These are phyloP conservation scores for Xenopus tropicalis DNA, from an alignment of 2,113 vertebrate species.

Conservation along the genomic window DNA sequence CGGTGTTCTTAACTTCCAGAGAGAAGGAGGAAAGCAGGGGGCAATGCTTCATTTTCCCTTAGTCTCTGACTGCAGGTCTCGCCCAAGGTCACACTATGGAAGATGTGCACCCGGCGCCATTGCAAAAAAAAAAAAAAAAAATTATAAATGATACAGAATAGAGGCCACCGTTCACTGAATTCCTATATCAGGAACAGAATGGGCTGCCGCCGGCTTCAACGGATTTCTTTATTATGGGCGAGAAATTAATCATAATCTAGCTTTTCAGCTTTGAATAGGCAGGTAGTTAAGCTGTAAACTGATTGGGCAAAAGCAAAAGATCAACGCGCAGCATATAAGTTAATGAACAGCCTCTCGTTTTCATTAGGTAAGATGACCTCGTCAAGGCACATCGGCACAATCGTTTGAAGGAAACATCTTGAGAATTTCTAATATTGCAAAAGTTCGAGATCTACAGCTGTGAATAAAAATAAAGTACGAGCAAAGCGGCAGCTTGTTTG, in stretches of 20 bases:
- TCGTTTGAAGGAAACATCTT: constrained; percentile 16
- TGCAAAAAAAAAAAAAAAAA: constrained; percentile 48
- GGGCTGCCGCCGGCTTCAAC: constrained; percentile 62
- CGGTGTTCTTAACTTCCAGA: constrained; percentile 80
- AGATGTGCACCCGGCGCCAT: constrained; percentile 67
- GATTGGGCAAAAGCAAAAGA: constrained; percentile 31
- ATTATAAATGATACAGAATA: constrained; percentile 74
- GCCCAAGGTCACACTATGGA: constrained; percentile 78
- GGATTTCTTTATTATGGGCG: constrained; percentile 69
- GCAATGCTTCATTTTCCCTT: constrained; percentile 77
- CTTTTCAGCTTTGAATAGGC: constrained; percentile 50
- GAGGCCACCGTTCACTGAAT: constrained; percentile 69
- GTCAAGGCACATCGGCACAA: neutral
- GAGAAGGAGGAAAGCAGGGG: constrained; percentile 65
- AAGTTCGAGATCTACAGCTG: neutral
- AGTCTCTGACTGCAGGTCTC: constrained; percentile 72
- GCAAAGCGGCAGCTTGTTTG: neutral
- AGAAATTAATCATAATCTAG: constrained; percentile 57
- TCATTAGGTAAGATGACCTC: constrained; percentile 27
- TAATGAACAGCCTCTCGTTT: constrained; percentile 39
- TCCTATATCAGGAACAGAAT: constrained; percentile 67
- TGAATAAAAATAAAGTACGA: neutral
- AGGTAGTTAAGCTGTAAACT: constrained; percentile 47
- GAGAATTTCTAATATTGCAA: constrained; percentile 3
- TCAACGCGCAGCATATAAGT: constrained; percentile 25